Conservation (phyloP, 2,888 invertebrate species). For the Sipunculus nudus region DNA sequence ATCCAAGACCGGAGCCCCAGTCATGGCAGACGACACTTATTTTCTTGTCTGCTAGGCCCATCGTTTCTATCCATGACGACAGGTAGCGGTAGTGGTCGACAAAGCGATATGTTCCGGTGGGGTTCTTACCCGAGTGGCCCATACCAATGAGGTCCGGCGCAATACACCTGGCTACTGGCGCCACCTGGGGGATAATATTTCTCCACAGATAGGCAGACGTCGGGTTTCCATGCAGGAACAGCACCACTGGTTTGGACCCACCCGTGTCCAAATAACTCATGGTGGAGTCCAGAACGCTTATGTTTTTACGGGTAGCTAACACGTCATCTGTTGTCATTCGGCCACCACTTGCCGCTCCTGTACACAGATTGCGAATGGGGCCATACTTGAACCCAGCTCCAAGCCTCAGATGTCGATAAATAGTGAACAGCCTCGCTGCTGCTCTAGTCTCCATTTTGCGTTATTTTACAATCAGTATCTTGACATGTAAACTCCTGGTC, state of each 20-base stretch:
- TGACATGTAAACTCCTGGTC: no score
- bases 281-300: not conserved
- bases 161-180: slow-evolving; percentile 14
- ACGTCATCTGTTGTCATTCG: no score
- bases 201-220: slow-evolving; percentile 24
- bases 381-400: no score
- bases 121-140: slow-evolving; percentile 22
- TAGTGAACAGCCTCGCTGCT: no score
- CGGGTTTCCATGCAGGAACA: slow-evolving; percentile 19
- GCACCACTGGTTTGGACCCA: not conserved
- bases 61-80: slow-evolving; percentile 20
- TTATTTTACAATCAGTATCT: no score
- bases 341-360: no score
- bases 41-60: slow-evolving; percentile 19
- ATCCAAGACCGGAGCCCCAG: slow-evolving; percentile 28
- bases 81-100: slow-evolving; percentile 24
- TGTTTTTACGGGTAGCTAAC: not conserved
- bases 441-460: no score
- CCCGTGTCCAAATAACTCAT: slow-evolving; percentile 1
- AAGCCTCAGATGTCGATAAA: no score
- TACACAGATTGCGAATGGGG: no score
- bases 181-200: slow-evolving; percentile 26
- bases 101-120: slow-evolving; percentile 6
- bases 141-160: slow-evolving; percentile 29
- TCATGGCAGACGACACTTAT: slow-evolving; percentile 22